Conservation (phyloP, 2,888 invertebrate genomes). For the Heliconius charithonia region DNA sequence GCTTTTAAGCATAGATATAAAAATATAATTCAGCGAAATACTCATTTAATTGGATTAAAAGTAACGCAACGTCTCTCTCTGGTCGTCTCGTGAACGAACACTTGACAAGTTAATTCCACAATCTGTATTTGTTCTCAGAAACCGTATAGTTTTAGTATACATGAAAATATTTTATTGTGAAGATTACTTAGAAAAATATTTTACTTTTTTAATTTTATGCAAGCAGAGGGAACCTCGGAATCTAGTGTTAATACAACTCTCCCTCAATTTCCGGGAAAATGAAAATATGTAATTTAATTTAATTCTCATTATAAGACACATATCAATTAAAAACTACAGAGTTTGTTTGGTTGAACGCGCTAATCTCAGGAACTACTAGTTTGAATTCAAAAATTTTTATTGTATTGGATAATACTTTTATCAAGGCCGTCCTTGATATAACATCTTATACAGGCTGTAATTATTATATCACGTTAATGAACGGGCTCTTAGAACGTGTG, state of each 20-base stretch:
- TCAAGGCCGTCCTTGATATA: too few relatives aligned
- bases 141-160: neutral
- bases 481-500: too few relatives aligned
- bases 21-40: slow-evolving; percentile 19
- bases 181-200: neutral
- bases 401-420: too few relatives aligned
- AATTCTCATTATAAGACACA: too few relatives aligned
- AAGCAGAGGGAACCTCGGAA: neutral
- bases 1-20: neutral
- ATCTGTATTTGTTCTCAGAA: slow-evolving; percentile 20
- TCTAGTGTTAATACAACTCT: too few relatives aligned
- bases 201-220: neutral
- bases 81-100: slow-evolving; percentile 4
- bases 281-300: neutral
- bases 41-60: slow-evolving; percentile 12
- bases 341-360: too few relatives aligned
- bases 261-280: neutral
- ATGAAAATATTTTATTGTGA: neutral
- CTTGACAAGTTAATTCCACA: slow-evolving; percentile 23
- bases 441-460: too few relatives aligned
- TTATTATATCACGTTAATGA: too few relatives aligned
- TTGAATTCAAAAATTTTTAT: too few relatives aligned
- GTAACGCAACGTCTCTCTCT: neutral
- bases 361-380: too few relatives aligned
- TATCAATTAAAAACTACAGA: too few relatives aligned